Evolutionary conservation across 1,140 invertebrate species (phyloP), one percentile per base, ranked within the genome.

Genomic region (Riptortus pedestris): DNA sequence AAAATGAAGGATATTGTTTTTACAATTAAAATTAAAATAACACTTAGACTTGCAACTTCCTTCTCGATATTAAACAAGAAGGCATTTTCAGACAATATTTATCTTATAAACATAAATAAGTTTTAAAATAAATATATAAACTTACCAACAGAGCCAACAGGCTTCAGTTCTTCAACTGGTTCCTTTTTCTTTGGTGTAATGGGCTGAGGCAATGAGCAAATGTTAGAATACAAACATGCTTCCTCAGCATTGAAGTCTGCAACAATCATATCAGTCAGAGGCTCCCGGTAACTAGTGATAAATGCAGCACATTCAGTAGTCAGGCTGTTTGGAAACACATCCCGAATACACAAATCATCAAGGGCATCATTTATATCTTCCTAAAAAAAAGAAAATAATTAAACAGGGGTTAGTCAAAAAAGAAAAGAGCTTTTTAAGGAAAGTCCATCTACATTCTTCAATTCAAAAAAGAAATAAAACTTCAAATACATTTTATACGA

Each of bases 221-320:
- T 75, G 71, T 88, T 85, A 4, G 91, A 71, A 67, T 80, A 85
- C 9, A 81, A 80, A 67, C 90, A 93, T 58, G 91, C 80, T 77
- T 91, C 85, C 68, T 89, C 79, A 2, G 88, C 82, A 67, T 83
- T 81, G 60, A 91, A 79, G 69, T 92, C 83, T 51, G 84, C 83
- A 1, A 90, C 70, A 1, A 92, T 70, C 81, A 88, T 84, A 65
- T 91, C 85, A 43, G 91, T 75, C 18, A 93, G 73, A 70, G 88
- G 82, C 64, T 85, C 80, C 3, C 84, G 81, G 71, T 92, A 91
- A 0, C 79, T 78, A 61, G 89, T 76, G 0, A 95, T 86, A 60
- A 94, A 91, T 65, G 81, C 79, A 0, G 79, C 73, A 72, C 93
- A 96, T 72, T 91, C 79, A 0, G 72, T 69, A 4, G 70, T 74